Evolutionary conservation across 2,888 invertebrate species (phyloP).

Genomic region (Nemotelus pantherinus): DNA sequence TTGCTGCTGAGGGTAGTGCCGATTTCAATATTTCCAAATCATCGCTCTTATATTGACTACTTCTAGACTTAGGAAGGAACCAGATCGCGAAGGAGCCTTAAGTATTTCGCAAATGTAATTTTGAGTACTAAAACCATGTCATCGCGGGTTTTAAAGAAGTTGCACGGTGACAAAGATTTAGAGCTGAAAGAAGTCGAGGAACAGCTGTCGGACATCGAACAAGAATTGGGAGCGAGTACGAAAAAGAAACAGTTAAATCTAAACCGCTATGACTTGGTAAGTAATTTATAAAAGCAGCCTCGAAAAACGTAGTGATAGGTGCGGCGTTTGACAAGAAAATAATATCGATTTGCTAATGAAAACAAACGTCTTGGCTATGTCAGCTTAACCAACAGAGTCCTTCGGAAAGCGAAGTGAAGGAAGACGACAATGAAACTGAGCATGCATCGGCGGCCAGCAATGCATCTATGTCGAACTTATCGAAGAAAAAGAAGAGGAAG

Average conservation of each 20-base stretch:
- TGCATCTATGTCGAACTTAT: conserved; percentile 65
- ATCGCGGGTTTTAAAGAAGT: conserved; percentile 72
- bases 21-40: no score
- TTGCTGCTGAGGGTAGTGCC: background rate
- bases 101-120: conserved; percentile 27
- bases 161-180: conserved; percentile 70
- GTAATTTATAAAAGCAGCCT: conserved; percentile 52
- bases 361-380: background rate
- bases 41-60: no score
- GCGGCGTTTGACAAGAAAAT: background rate
- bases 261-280: conserved; percentile 78
- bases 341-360: background rate
- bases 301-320: background rate
- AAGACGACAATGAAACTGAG: conserved; percentile 74
- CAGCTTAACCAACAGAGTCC: conserved; percentile 74
- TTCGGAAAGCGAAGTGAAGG: conserved; percentile 76
- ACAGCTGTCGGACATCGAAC: conserved; percentile 62
- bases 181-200: conserved; percentile 63
- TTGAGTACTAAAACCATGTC: conserved; percentile 67
- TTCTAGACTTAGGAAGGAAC: no score
- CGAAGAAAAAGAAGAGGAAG: conserved; percentile 71
- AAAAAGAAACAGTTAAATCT: conserved; percentile 71
- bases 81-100: background rate
- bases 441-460: conserved; percentile 68
- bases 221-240: conserved; percentile 66